phyloP scores from a whole-genome alignment of 2,797 vertebrate genomes.

The Pteronotus mesoamericanus region DNA sequence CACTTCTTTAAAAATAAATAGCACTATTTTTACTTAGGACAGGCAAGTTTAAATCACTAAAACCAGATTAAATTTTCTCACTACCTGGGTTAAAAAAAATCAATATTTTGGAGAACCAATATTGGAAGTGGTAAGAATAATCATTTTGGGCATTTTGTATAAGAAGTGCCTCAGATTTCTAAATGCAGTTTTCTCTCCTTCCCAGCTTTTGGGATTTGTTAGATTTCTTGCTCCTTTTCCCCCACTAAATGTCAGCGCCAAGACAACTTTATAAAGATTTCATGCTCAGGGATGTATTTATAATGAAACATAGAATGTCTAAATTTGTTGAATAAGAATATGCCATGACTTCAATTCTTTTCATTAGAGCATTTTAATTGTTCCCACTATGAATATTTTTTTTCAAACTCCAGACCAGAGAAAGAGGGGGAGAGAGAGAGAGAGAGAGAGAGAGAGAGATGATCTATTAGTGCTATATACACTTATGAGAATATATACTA shows the following conservation, averaged over 20 bases:
- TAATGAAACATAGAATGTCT: neutral
- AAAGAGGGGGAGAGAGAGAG: neutral
- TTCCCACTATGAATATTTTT: neutral
- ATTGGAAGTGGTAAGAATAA: neutral
- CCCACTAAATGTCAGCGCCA: neutral
- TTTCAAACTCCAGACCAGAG: neutral
- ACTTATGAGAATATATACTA: neutral
- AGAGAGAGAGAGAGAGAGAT: neutral
- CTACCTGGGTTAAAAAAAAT: neutral
- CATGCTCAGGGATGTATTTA: neutral
- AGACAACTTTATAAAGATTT: neutral
- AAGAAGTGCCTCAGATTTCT: neutral
- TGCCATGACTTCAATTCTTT: neutral
- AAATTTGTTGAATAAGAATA: neutral
- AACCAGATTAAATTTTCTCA: neutral
- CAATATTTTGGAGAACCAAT: neutral
- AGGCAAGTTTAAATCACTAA: neutral
- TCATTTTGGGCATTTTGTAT: neutral
- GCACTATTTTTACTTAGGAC: neutral
- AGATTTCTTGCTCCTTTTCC: neutral
- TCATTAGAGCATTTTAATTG: neutral
- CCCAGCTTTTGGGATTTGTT: neutral
- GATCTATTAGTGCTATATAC: neutral
- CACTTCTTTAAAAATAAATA: neutral
- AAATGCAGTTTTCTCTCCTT: neutral